Evolutionary conservation across 2,888 invertebrate species (phyloP).

Genomic region (Diachrysia chrysitis): DNA sequence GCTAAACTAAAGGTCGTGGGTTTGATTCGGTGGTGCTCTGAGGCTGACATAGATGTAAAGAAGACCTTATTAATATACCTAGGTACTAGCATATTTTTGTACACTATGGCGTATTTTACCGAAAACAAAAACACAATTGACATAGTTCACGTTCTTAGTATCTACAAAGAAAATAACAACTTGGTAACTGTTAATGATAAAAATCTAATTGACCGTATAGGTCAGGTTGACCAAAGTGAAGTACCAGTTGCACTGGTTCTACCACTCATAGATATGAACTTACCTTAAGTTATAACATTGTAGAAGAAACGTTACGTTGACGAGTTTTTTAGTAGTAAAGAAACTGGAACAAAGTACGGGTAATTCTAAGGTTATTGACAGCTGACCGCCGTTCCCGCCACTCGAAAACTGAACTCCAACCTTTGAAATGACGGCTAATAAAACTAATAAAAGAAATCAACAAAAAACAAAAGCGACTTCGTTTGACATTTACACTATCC

Average conservation of each 20-base stretch:
- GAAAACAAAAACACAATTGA: background rate
- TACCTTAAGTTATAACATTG: background rate
- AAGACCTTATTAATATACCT: too few species aligned
- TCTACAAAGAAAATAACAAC: background rate
- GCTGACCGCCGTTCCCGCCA: slow-evolving; percentile 21
- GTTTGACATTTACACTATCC: slow-evolving; percentile 13
- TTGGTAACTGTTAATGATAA: background rate
- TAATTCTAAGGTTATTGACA: slow-evolving; percentile 39
- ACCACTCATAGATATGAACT: background rate
- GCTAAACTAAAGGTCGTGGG: too few species aligned
- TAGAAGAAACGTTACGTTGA: background rate
- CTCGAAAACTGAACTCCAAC: slow-evolving; percentile 23
- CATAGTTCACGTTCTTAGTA: background rate
- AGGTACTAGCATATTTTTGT: too few species aligned
- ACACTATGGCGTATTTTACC: too few species aligned
- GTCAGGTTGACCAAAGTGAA: background rate
- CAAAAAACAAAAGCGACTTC: background rate
- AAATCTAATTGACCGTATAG: background rate
- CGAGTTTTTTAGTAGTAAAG: background rate
- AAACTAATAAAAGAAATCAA: slow-evolving; percentile 5
- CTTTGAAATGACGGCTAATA: background rate
- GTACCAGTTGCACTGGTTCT: background rate
- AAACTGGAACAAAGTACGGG: background rate
- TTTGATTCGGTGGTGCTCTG: too few species aligned
- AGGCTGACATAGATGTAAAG: too few species aligned